A percentile compares a stretch with the other conserved stretches of the same genome.
Evolutionary conservation across 2,797 vertebrate genomes (phyloP).

Genomic region (Diceros bicornis): DNA sequence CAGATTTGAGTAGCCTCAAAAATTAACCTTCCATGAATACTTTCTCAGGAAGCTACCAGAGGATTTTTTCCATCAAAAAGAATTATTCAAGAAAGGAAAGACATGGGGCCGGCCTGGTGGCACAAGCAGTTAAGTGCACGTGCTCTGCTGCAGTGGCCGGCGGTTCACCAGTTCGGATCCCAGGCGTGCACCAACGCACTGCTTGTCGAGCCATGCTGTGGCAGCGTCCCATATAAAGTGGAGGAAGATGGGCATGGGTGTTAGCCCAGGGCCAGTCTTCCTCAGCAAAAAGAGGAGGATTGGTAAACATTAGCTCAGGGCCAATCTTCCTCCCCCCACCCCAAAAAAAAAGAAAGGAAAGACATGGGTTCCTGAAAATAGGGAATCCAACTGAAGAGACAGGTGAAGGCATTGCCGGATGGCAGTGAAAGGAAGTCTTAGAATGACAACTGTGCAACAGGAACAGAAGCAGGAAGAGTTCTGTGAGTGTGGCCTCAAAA

Average conservation of each 20-base stretch:
- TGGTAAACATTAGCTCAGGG: no score
- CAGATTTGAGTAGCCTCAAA: not conserved
- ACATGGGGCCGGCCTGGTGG: no score
- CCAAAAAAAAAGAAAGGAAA: not conserved
- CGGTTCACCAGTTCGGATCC: no score
- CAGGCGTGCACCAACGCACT: no score
- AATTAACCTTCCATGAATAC: not conserved
- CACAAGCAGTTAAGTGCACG: no score
- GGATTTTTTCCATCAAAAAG: not conserved
- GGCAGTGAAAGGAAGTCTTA: not conserved
- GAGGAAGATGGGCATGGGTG: no score
- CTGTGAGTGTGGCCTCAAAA: not conserved
- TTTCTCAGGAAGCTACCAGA: not conserved
- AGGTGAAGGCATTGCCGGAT: not conserved
- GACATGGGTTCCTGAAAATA: not conserved
- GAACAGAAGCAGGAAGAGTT: not conserved
- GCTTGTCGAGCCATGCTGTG: no score
- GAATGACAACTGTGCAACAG: fast-evolving
- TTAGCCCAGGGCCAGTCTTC: no score
- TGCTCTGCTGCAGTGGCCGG: no score
- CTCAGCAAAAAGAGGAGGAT: no score
- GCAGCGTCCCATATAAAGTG: no score
- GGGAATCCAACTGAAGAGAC: not conserved
- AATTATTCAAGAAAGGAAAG: conserved; percentile 6
- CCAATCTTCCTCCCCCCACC: no score